Evolutionary conservation across 2,113 vertebrate genomes (phyloP), one percentile per base, ranked within the genome.

Genomic region (Dromaius novaehollandiae): DNA sequence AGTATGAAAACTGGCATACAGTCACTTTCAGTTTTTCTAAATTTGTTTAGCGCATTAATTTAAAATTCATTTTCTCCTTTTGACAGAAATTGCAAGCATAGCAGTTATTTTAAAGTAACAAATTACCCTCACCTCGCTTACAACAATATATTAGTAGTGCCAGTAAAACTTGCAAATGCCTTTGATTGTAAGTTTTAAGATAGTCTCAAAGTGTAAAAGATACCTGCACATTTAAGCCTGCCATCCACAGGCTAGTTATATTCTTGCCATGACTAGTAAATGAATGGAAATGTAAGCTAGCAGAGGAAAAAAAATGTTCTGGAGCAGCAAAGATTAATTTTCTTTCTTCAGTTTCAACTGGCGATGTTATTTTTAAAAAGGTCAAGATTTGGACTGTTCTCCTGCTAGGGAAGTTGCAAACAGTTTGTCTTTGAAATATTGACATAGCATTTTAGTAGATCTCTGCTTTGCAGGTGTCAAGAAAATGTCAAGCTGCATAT

Each of bases 301-400:
- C 30, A 19, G 50, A 50, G 38, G 5, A 11, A 8, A 58, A 58
- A 56, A 82, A 60, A 9, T 70, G n/a, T 28, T 25, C 36, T 51
- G 26, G 19, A 13, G 20, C 20, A 32, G 11, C 32, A 21, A 11
- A 6, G 32, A 61, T 48, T n/a, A 61, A 21, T 79, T 42, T 13
- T 0, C 11, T 53, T 6, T 19, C 30, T 64, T 44, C 0, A 0
- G 9, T 55, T 77, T 17, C 28, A 32, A 40, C 6, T 2, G 1
- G 4, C 44, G 3, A 78, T 70, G 24, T 24, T 22, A 11, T 26
- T n/a, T 65, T 88, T 40, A 13, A n/a, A n/a, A 80, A 86, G 58
- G 20, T 66, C 3, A 0, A 38, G 13, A 34, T 82, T 6, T 40
- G 42, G 64, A 19, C 46, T 34, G 16, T 36, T 17, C 38, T 32